Percentiles rank a stretch among this genome's conserved stretches.
Evolutionary conservation across 1,140 invertebrate species (phyloP).

Genomic region (Danaus melanippus): DNA sequence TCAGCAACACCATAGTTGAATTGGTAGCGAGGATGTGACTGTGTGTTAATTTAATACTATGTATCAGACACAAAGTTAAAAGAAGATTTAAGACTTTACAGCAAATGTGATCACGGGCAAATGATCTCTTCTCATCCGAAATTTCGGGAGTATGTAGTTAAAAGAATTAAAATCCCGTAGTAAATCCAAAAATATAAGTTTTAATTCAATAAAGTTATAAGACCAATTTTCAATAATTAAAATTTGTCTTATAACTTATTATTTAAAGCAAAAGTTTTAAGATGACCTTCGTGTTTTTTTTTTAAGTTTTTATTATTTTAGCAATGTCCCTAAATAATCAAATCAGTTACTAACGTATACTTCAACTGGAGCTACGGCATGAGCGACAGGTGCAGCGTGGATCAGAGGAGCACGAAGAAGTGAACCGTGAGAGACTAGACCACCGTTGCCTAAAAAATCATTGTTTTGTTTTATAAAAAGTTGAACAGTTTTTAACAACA

Average conservation of each 20-base stretch:
- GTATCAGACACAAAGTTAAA: too few relatives aligned
- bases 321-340: not conserved
- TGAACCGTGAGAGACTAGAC: conserved; percentile 48
- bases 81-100: too few relatives aligned
- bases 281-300: too few relatives aligned
- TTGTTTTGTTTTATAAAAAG: not conserved
- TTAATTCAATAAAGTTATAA: too few relatives aligned
- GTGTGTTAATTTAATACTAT: not conserved
- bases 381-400: conserved; percentile 46
- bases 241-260: not conserved
- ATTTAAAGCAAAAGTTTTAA: too few relatives aligned
- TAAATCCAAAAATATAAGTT: too few relatives aligned
- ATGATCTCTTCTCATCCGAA: too few relatives aligned
- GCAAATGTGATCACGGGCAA: too few relatives aligned
- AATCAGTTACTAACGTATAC: conserved; percentile 37
- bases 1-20: conserved; percentile 84
- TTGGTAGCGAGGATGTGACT: conserved; percentile 77
- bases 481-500: too few relatives aligned
- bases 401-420: conserved; percentile 36
- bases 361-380: conserved; percentile 59
- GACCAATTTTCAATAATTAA: conserved; percentile 10
- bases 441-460: conserved; percentile 44
- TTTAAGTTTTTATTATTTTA: too few relatives aligned
- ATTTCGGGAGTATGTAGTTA: too few relatives aligned
- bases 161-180: too few relatives aligned